Evolutionary conservation across 1,140 invertebrate species (phyloP), one percentile per base, ranked within the genome.

Genomic region (Dendrolimus punctatus): DNA sequence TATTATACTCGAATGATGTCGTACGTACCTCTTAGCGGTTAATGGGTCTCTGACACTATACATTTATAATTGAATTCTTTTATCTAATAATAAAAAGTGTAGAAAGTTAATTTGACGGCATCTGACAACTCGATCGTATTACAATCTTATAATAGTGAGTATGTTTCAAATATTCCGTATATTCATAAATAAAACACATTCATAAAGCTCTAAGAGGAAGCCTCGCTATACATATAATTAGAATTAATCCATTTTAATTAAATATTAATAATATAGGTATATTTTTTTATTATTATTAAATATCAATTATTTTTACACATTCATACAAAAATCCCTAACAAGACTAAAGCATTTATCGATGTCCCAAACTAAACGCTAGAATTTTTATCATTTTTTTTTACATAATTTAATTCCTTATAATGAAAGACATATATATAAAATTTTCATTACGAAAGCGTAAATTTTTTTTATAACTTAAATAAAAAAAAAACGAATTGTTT

Each of bases 191-290:
- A 51, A 76, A 80, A 70, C 79, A 80, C 76, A 75, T 79, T 70
- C 76, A 76, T 82, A 85, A 79, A 80, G 73, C 80, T 81, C 71
- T 81, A 76, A 73, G 71, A 85, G 81, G 81, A 85, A 85, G 80
- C 81, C 80, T 85, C 77, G 60, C 78, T 85, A 85, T 80, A 80
- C 71, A 76, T 71, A 75, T 71, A 71, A 63, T 76, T 62, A 67
- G 53, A 70, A 72, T 76, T 73, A 76, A 71, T 66, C 60, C 74
- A 49, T 48, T 48, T 37, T 66, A 66, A 71, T 77, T 78, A 76
- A 73, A 73, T 73, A 74, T 67, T 66, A 45, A 36, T 46, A 55
- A 55, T 55, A 59, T 55, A 23, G 1, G 23, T 23, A 23, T 23
- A 23, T 23, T 23, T 23, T 23, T 23, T 23, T 23, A 2, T 49